Base-by-base conservation (phyloP, 2,797 vertebrate species). In the Natrix natrix region DNA sequence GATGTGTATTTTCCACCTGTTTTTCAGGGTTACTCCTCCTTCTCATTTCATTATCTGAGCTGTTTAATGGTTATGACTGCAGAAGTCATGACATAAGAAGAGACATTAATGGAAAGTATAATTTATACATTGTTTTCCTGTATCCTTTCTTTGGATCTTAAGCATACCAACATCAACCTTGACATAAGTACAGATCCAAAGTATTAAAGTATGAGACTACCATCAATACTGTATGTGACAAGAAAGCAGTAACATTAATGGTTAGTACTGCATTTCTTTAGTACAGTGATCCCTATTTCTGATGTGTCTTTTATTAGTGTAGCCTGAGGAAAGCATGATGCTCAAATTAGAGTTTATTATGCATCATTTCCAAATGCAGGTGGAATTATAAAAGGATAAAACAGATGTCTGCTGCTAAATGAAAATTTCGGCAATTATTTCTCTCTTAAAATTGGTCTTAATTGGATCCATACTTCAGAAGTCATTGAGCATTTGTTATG, bases 361-460 rank as follows among this genome's bases (percentile, higher is more conserved):
- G 88, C 88, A 91, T 90, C 52, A 55, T 78, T 87, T 90, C 32
- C 60, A 90, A 63, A 63, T 48, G 52, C 88, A 91, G 90, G 57
- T 92, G 93, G 86, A 0, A 56, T 37, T 91, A 55, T 24, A 91
- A 63, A 37, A 63, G 8, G 6, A 56, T 95, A 74, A 91, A 28
- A n/a, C 89, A 92, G 86, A 92, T 92, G 93, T 32, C 91, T 92
- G 89, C 48, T 88, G 57, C 0, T 66, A 94, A 78, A 88, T 94
- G 93, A 74, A 94, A 57, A 61, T n/a, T 1, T 78, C 63, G 8
- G 55, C 3, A 86, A 59, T 26, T 92, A 1, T 2, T 92, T 92
- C 91, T 94, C 91, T 92, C 88, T 83, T 69, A 94, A 83, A 86
- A 52, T 93, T 10, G 28, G 16, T 32, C 56, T 91, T 88, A 91